Evolutionary conservation across 2,888 invertebrate genomes (phyloP).

Genomic region (Drosophila vallismaia): DNA sequence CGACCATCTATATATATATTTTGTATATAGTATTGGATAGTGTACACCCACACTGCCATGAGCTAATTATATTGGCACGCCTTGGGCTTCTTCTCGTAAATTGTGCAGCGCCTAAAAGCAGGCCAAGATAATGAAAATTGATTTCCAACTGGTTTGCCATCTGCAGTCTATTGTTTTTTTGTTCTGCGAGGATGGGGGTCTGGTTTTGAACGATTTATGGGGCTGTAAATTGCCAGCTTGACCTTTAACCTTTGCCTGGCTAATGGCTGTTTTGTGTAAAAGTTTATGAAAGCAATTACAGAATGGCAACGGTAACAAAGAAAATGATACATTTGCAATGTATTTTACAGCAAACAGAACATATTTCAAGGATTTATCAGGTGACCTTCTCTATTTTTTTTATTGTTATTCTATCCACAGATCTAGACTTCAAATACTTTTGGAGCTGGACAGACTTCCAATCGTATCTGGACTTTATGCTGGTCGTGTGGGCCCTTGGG

Average conservation of each 20-base stretch:
- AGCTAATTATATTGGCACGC: constrained; percentile 71
- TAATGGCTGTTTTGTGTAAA: background rate
- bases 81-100: constrained; percentile 57
- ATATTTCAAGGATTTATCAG: too few species aligned
- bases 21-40: background rate
- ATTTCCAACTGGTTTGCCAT: constrained; percentile 47
- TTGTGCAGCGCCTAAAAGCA: constrained; percentile 58
- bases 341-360: too few species aligned
- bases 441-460: constrained; percentile 99
- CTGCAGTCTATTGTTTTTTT: constrained; percentile 1
- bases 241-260: constrained; percentile 7
- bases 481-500: constrained; percentile 92
- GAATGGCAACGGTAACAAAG: background rate
- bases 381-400: background rate
- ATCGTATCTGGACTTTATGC: constrained; percentile 97
- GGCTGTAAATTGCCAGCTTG: constrained; percentile 18
- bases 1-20: constrained; percentile 15
- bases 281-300: background rate
- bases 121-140: constrained; percentile 63
- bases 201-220: constrained; percentile 12
- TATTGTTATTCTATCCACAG: constrained; percentile 85
- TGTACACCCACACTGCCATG: constrained; percentile 25
- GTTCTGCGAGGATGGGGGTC: background rate
- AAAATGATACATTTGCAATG: background rate
- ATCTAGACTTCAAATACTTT: constrained; percentile 96